Evolutionary conservation across 2,888 invertebrate genomes (phyloP).

Genomic region (Steromphala cineraria): DNA sequence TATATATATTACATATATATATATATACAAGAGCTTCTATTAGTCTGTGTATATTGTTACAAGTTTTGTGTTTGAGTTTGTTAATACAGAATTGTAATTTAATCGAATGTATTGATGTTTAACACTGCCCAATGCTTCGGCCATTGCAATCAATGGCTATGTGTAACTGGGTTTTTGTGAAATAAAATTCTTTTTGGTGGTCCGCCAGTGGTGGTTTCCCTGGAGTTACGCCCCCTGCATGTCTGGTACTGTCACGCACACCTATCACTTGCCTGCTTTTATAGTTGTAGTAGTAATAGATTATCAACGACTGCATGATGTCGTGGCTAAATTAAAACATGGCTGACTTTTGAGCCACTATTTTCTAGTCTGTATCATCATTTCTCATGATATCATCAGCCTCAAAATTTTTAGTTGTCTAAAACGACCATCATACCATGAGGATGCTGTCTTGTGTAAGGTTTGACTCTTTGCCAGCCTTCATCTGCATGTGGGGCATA

Average conservation of each 20-base stretch:
- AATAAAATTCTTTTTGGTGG: constrained; percentile 9
- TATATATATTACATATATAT: not conserved
- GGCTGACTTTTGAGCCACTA: not conserved
- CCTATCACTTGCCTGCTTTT: constrained; percentile 16
- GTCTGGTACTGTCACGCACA: constrained; percentile 20
- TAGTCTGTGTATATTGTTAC: constrained; percentile 1
- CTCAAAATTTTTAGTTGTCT: not conserved
- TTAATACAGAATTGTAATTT: constrained; percentile 13
- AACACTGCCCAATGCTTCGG: constrained; percentile 6
- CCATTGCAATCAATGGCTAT: constrained; percentile 6
- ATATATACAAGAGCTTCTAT: not conserved
- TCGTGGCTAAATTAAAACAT: not conserved
- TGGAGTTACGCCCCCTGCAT: constrained; percentile 19
- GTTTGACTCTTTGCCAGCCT: not conserved
- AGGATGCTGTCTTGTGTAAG: not conserved
- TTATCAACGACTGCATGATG: constrained; percentile 7
- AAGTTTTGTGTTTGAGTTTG: constrained; percentile 14
- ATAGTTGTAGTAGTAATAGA: constrained; percentile 11
- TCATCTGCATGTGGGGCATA: not conserved
- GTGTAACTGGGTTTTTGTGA: constrained; percentile 9
- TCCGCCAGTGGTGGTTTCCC: constrained; percentile 13
- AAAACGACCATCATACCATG: not conserved
- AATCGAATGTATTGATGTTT: constrained; percentile 10
- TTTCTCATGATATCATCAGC: not conserved
- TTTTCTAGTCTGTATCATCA: not conserved